phyloP scores from a whole-genome alignment of 2,113 vertebrate species.

The Pitta sordida region DNA sequence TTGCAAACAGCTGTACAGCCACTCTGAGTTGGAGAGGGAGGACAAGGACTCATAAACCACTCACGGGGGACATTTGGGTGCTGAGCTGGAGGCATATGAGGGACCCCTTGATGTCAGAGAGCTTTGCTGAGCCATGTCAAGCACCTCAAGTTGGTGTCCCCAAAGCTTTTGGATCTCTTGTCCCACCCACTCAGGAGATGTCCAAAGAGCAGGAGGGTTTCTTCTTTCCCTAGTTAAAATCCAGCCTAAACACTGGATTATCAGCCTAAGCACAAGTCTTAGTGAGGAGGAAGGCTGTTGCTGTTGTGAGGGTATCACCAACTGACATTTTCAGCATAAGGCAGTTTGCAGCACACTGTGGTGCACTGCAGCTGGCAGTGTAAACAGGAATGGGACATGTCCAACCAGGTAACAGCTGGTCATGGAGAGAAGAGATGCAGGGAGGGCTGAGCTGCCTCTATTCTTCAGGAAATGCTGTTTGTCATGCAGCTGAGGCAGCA shows the following conservation, averaged over 20 bases:
- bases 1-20: background rate
- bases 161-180: background rate
- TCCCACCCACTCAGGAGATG: background rate
- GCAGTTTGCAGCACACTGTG: background rate
- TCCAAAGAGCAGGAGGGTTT: background rate
- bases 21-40: background rate
- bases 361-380: background rate
- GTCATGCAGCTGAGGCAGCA: background rate
- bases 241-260: background rate
- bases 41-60: background rate
- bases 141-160: background rate
- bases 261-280: background rate
- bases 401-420: background rate
- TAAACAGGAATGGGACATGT: fast-evolving
- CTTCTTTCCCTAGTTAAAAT: background rate
- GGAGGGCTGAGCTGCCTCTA: background rate
- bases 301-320: background rate
- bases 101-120: background rate
- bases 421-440: background rate
- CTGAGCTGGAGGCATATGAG: background rate
- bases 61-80: background rate
- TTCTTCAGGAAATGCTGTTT: background rate
- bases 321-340: background rate
- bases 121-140: background rate
- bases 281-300: background rate